phyloP scores from a whole-genome alignment of 2,888 invertebrate species.

The Galerucella calmariensis region DNA sequence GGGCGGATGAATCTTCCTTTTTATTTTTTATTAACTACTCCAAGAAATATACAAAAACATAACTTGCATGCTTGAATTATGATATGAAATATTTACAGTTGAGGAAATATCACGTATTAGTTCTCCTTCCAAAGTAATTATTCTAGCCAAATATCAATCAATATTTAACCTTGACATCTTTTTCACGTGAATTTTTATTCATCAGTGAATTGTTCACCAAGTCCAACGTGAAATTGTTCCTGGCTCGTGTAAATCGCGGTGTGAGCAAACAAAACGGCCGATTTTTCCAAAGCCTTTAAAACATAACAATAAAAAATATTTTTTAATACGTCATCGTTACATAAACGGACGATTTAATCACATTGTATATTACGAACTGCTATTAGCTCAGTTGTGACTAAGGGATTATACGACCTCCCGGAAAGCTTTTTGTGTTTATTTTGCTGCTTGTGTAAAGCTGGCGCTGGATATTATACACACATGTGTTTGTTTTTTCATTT shows the following conservation, averaged over 20 bases:
- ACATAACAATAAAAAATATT: conserved; percentile 22
- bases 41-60: too few species aligned
- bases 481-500: conserved; percentile 44
- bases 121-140: neutral
- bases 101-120: too few species aligned
- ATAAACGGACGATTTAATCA: conserved; percentile 29
- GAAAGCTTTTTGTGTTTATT: conserved; percentile 43
- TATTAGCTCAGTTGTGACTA: conserved; percentile 35
- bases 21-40: too few species aligned
- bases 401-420: conserved; percentile 44
- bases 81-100: too few species aligned
- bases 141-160: neutral
- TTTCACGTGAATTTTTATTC: neutral
- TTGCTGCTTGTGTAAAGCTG: conserved; percentile 40
- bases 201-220: neutral
- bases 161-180: neutral
- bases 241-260: neutral
- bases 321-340: conserved; percentile 13
- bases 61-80: too few species aligned
- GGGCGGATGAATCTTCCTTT: too few species aligned
- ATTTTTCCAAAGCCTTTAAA: conserved; percentile 5
- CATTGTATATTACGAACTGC: conserved; percentile 31
- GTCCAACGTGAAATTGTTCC: neutral
- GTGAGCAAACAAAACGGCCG: conserved; percentile 6
- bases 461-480: conserved; percentile 40